phyloP scores from a whole-genome alignment of 1,140 invertebrate species.

The Drosophila murphyi region DNA sequence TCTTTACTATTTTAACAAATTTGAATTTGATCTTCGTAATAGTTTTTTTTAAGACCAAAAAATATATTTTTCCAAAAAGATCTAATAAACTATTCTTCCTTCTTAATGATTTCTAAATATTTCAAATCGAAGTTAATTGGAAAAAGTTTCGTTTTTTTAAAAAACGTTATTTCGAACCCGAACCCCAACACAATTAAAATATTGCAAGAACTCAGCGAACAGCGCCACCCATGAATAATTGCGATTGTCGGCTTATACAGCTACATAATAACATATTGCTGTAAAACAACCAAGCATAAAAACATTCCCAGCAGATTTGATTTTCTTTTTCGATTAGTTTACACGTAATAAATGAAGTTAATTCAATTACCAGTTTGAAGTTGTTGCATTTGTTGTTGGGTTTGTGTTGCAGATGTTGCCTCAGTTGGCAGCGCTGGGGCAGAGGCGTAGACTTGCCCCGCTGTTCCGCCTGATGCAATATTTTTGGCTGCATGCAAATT shows the following conservation, averaged over 20 bases:
- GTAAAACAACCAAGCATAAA: background rate
- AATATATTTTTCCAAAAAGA: too few species aligned
- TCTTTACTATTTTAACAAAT: background rate
- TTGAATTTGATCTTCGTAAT: too few species aligned
- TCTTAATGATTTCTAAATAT: background rate
- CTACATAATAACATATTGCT: conserved; percentile 19
- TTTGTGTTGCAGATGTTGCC: conserved; percentile 10
- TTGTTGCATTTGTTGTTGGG: conserved; percentile 23
- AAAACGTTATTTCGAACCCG: conserved; percentile 7
- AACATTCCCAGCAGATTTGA: background rate
- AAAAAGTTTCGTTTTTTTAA: conserved; percentile 1
- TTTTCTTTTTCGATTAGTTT: background rate
- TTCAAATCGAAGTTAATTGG: background rate
- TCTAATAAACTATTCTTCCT: too few species aligned
- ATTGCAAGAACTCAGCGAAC: conserved; percentile 14
- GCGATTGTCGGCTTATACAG: background rate
- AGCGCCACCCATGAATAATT: conserved; percentile 13
- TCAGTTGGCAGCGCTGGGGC: conserved; percentile 2
- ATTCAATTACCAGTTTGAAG: conserved; percentile 51
- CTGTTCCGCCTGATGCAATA: conserved; percentile 25
- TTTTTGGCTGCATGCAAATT: conserved; percentile 12
- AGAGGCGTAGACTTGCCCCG: conserved; percentile 2
- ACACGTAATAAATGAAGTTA: too few species aligned
- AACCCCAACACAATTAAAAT: background rate
- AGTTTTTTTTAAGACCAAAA: too few species aligned